A percentile compares a stretch with the other conserved stretches of the same genome.
Evolutionary conservation across 2,113 vertebrate genomes (phyloP).

Genomic region (Sterna hirundo): DNA sequence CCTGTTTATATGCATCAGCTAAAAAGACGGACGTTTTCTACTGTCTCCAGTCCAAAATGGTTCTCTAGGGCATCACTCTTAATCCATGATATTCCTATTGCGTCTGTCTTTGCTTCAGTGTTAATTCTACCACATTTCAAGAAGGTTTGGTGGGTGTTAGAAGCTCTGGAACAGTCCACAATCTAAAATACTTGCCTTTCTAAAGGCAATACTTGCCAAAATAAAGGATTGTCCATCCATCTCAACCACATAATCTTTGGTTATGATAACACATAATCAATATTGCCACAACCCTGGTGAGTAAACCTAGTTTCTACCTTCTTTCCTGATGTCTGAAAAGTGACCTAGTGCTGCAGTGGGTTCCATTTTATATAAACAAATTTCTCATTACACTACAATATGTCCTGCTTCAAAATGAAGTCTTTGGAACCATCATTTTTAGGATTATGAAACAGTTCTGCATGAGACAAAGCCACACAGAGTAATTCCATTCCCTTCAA

Average conservation of each 20-base stretch:
- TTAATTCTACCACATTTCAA: not conserved
- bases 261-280: not conserved
- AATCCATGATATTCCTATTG: not conserved
- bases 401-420: not conserved
- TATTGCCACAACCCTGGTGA: not conserved
- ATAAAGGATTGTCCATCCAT: not conserved
- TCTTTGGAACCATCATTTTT: not conserved
- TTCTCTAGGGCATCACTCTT: not conserved
- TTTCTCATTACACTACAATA: not conserved
- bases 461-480: not conserved
- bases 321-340: not conserved
- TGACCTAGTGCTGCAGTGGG: not conserved
- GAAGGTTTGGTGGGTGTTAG: not conserved
- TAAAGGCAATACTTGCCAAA: not conserved
- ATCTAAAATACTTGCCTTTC: not conserved
- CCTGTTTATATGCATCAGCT: not conserved
- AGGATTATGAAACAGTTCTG: not conserved
- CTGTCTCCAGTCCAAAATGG: not conserved
- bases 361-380: not conserved
- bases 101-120: not conserved
- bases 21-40: not conserved
- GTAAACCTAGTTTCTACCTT: not conserved
- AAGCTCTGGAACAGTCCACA: not conserved
- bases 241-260: not conserved
- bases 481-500: not conserved